A percentile compares a stretch with the other conserved stretches of the same genome.
Conservation (phyloP, 1,140 invertebrate genomes). For the Apis florea region DNA sequence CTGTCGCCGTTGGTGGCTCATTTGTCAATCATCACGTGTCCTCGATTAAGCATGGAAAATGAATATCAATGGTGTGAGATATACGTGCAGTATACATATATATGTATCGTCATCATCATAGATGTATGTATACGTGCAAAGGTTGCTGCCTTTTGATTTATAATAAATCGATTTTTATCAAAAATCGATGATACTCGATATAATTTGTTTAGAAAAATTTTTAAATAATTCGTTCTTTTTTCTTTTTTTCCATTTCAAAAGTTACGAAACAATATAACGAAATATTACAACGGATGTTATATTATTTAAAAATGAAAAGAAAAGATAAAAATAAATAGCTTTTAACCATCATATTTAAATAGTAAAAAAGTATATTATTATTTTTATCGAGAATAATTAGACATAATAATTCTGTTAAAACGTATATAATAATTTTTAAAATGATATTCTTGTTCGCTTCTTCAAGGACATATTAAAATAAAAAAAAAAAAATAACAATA, state of each 20-base stretch:
- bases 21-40: constrained; percentile 33
- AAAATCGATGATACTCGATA: no score
- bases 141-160: no score
- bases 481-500: no score
- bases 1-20: constrained; percentile 13
- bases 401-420: not conserved
- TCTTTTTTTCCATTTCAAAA: no score
- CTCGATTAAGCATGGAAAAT: constrained; percentile 29
- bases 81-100: not conserved
- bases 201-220: no score
- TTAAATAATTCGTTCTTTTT: no score
- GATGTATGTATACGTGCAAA: no score
- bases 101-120: no score
- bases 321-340: not conserved
- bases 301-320: not conserved
- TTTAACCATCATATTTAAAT: not conserved
- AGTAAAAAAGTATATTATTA: not conserved
- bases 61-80: constrained; percentile 8
- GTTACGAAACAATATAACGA: no score
- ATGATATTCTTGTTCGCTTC: no score
- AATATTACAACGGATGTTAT: no score
- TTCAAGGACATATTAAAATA: not conserved
- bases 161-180: no score
- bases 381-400: not conserved
- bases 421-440: not conserved